Percentiles rank a stretch among this genome's conserved stretches.
These are phyloP conservation scores for Catonia carolina DNA, from an alignment of 2,888 invertebrate species.

Conservation along the genomic window DNA sequence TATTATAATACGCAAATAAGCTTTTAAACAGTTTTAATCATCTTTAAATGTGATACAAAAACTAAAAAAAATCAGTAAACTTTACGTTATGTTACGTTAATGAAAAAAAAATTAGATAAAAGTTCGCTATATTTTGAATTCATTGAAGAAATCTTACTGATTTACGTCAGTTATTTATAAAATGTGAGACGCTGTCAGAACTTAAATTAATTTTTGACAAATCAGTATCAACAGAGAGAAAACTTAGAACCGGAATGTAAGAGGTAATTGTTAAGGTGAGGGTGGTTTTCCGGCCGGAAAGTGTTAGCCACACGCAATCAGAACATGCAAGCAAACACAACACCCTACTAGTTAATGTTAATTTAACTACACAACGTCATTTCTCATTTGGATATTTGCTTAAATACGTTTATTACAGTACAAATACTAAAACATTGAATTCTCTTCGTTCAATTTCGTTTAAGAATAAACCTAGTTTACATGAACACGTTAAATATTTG, in stretches of 20 bases:
- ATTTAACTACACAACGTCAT: neutral
- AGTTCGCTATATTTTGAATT: no score
- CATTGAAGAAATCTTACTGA: no score
- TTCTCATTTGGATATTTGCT: conserved; percentile 9
- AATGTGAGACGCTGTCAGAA: conserved; percentile 6
- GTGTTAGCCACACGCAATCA: conserved; percentile 5
- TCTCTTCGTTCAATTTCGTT: no score
- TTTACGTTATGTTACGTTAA: no score
- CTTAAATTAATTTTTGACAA: conserved; percentile 14
- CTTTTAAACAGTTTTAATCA: no score
- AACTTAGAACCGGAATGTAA: conserved; percentile 2
- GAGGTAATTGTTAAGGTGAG: conserved; percentile 9
- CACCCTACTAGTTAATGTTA: conserved; percentile 9
- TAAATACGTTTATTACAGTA: conserved; percentile 3
- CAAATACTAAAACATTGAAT: no score
- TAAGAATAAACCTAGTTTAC: no score
- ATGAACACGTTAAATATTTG: no score
- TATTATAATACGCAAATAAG: no score
- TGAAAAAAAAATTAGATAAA: no score
- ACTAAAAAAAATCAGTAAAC: no score
- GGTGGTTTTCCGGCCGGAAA: conserved; percentile 10
- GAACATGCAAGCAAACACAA: conserved; percentile 34
- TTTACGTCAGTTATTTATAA: neutral
- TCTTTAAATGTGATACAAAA: no score
- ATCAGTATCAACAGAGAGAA: conserved; percentile 9